A percentile compares a stretch with the other conserved stretches of the same genome.
These are phyloP conservation scores for Lindbergichthys nudifrons DNA, from an alignment of 2,797 vertebrate genomes.

Conservation along the genomic window DNA sequence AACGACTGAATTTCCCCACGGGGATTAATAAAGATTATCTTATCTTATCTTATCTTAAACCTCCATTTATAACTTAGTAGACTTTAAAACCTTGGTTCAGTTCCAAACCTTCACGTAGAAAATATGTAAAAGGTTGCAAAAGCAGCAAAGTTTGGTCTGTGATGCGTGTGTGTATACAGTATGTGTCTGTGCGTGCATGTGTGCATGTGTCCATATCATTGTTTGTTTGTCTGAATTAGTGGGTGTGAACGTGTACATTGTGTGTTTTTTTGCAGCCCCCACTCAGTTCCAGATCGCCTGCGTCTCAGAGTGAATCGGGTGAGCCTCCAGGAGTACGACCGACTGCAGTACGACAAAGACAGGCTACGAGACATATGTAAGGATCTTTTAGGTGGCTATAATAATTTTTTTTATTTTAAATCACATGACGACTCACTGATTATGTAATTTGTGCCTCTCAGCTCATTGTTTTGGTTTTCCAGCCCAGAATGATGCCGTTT, in stretches of 20 bases:
- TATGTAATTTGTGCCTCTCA: too few species aligned
- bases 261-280: constrained; percentile 85
- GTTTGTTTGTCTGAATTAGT: constrained; percentile 3
- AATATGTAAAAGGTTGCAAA: neutral
- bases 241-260: constrained; percentile 6
- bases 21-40: too few species aligned
- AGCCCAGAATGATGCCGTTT: too few species aligned
- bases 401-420: neutral
- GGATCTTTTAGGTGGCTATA: constrained; percentile 48
- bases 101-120: neutral
- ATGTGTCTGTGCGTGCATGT: constrained; percentile 25
- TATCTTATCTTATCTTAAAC: too few species aligned
- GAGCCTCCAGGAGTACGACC: constrained; percentile 94
- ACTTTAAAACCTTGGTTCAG: neutral
- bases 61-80: neutral
- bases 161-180: constrained; percentile 15
- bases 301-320: constrained; percentile 96
- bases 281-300: constrained; percentile 94
- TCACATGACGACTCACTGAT: neutral
- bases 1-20: too few species aligned
- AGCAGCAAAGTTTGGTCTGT: constrained; percentile 31
- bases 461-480: too few species aligned
- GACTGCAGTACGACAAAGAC: constrained; percentile 95
- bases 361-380: constrained; percentile 96
- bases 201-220: neutral